Base-by-base conservation (phyloP, 2,888 invertebrate genomes). In the Saturnia pavonia region DNA sequence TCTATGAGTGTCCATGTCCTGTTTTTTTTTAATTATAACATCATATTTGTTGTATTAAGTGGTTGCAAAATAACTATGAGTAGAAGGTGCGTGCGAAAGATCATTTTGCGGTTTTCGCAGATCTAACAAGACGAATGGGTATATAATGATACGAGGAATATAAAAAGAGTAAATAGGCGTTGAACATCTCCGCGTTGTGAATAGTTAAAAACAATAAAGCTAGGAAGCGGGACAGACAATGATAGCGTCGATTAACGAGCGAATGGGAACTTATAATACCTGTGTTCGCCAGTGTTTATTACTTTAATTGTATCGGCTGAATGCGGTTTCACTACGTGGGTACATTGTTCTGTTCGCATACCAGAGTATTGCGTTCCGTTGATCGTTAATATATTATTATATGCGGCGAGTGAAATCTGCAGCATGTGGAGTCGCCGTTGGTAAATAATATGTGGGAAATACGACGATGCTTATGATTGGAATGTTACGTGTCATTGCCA, bases 271-370 rank as follows among this genome's bases (percentile, higher is more conserved):
- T 82, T 85, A 85, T 51, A 71, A 71, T 88, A 88, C 85, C 83
- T 83, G 83, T 82, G 85, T 84, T 84, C 82, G 82, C 80, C 81
- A 83, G 86, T 85, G 84, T 88, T 89, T 90, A 91, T 90, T 88
- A 88, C 88, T 88, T 88, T 90, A 92, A 91, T 92, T 91, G 90
- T 91, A 90, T 88, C 89, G 88, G 83, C 84, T 87, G 84, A 87
- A 88, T 88, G 88, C 88, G 88, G 90, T 90, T 91, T 89, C 89
- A 88, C 88, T 88, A 84, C 82, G 82, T 80, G 78, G 79, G 85
- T 87, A 86, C 87, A 88, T 90, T 89, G 89, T 91, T 88, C 83
- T 82, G 76, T 76, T 82, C 77, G 84, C 89, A 90, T 89, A 84
- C 88, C 87, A 82, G 80, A 82, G 82, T 83, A 80, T 83, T 86